These are phyloP conservation scores for Corapipo altera DNA, from an alignment of 2,113 vertebrate species.

Conservation along the genomic window DNA sequence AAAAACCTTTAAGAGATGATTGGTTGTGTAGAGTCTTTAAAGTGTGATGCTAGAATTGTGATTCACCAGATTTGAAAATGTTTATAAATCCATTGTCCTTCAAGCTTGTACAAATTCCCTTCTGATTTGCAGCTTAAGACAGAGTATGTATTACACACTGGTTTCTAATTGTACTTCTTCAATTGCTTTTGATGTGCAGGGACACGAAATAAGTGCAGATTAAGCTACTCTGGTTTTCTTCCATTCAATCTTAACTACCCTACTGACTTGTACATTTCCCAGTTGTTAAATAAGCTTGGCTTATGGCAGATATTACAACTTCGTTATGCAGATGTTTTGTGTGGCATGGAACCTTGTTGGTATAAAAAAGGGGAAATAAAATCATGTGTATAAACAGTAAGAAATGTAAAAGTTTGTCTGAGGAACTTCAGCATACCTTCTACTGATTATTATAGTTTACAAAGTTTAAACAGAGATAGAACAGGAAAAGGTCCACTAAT, in stretches of 20 bases:
- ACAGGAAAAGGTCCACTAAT: background rate
- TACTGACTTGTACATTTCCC: constrained; percentile 6
- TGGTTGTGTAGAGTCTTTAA: background rate
- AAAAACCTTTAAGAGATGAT: background rate
- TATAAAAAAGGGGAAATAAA: background rate
- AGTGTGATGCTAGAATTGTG: background rate
- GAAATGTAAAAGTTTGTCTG: background rate
- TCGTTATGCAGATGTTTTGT: background rate
- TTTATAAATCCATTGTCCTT: background rate
- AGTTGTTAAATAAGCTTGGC: background rate
- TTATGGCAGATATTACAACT: background rate
- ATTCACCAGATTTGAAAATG: background rate
- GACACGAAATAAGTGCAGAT: background rate
- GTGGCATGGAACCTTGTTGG: background rate
- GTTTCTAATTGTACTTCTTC: constrained; percentile 5
- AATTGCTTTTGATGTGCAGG: background rate
- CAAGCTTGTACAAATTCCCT: background rate
- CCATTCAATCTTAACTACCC: constrained; percentile 16
- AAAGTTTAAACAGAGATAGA: background rate
- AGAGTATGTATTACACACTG: background rate
- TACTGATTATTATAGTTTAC: background rate
- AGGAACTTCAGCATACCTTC: background rate
- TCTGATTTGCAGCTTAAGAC: constrained; percentile 1
- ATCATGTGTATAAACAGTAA: background rate
- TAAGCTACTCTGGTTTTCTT: background rate